phyloP scores from a whole-genome alignment of 2,888 invertebrate genomes.

The Rhopalosiphum nymphaeae region DNA sequence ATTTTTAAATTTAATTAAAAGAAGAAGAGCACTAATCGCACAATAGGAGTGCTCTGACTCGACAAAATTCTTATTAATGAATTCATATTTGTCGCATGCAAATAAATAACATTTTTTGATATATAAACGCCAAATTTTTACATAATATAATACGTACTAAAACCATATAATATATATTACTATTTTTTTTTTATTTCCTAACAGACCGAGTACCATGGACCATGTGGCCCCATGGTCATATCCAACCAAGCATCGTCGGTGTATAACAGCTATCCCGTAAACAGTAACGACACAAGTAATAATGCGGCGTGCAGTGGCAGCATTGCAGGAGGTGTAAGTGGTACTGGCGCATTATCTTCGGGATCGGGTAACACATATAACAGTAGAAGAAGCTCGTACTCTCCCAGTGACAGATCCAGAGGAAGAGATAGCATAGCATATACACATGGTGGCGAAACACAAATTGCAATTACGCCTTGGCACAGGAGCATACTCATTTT shows the following conservation, averaged over 20 bases:
- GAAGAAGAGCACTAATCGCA: no score
- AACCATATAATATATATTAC: not conserved
- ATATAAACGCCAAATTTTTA: no score
- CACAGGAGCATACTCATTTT: conserved; percentile 70
- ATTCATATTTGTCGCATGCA: no score
- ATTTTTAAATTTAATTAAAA: no score
- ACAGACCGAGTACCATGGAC: conserved; percentile 66
- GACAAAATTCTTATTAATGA: no score
- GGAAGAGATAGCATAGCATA: conserved; percentile 70
- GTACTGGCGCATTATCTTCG: conserved; percentile 29
- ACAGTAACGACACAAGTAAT: conserved; percentile 65
- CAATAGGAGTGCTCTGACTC: no score
- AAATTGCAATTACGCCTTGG: conserved; percentile 70
- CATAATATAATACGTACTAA: no score
- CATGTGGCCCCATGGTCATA: conserved; percentile 65
- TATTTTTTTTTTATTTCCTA: conserved; percentile 54
- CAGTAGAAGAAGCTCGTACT: conserved; percentile 70
- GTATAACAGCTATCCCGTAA: conserved; percentile 8
- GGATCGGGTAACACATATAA: conserved; percentile 67
- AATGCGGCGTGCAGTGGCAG: conserved; percentile 62
- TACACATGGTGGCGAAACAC: conserved; percentile 67
- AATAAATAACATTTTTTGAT: no score
- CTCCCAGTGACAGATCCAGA: conserved; percentile 69
- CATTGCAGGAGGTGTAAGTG: conserved; percentile 47
- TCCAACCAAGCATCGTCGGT: conserved; percentile 66